Conservation (phyloP, 1,140 invertebrate genomes). For the Paraescarpia echinospica region DNA sequence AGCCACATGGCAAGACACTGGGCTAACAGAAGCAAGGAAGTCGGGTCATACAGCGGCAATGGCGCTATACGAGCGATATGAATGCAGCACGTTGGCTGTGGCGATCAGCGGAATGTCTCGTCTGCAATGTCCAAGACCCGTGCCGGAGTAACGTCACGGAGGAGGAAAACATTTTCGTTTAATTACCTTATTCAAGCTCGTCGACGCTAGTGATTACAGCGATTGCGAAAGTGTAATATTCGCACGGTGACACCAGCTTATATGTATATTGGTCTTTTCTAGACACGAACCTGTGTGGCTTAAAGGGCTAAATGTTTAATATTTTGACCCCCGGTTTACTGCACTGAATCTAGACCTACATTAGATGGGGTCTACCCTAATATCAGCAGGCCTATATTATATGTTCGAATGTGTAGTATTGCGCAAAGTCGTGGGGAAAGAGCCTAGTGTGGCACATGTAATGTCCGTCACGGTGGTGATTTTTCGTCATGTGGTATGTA, state of each 20-base stretch:
- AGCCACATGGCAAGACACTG: neutral
- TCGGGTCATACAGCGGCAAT: too few species aligned
- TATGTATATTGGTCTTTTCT: neutral
- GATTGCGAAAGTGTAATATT: neutral
- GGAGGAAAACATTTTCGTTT: too few species aligned
- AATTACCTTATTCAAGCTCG: neutral
- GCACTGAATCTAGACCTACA: neutral
- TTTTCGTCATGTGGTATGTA: too few species aligned
- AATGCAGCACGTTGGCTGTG: neutral
- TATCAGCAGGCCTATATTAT: too few species aligned
- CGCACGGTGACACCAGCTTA: neutral
- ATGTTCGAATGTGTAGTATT: too few species aligned
- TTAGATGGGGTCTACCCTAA: too few species aligned
- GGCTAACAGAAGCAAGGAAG: neutral
- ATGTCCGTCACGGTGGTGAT: too few species aligned
- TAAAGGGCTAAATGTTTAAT: neutral
- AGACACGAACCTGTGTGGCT: neutral
- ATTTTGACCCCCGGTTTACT: neutral
- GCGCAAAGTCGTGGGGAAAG: too few species aligned
- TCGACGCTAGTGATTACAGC: neutral
- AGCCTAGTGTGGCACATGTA: too few species aligned
- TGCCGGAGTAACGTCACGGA: neutral
- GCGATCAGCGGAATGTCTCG: neutral
- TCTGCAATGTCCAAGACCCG: neutral
- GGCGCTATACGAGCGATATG: neutral